Evolutionary conservation across 2,888 invertebrate species (phyloP).

Genomic region (Tyria jacobaeae): DNA sequence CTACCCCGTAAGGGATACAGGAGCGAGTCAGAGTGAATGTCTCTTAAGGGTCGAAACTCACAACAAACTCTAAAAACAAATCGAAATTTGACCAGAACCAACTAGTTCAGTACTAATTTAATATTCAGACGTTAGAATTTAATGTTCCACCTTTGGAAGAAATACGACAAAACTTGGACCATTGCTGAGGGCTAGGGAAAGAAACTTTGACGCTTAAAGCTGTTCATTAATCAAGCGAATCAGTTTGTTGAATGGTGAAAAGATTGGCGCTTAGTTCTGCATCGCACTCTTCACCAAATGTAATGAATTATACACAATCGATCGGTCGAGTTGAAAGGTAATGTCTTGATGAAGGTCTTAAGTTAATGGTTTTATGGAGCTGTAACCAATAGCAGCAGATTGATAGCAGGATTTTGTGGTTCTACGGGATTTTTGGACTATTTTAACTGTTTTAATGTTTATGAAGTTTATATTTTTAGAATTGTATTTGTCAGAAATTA

Average conservation of each 20-base stretch:
- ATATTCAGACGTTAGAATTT: constrained; percentile 45
- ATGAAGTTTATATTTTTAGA: too few relatives aligned
- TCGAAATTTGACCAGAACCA: constrained; percentile 43
- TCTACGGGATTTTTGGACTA: too few relatives aligned
- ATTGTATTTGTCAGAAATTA: too few relatives aligned
- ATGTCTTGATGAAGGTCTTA: constrained; percentile 31
- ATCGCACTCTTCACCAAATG: constrained; percentile 28
- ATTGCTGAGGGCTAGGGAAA: constrained; percentile 31
- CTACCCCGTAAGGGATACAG: too few relatives aligned
- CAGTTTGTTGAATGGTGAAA: constrained; percentile 47
- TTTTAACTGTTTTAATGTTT: not conserved
- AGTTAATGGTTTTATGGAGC: constrained; percentile 18
- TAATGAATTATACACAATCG: constrained; percentile 46
- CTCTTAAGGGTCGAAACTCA: constrained; percentile 24
- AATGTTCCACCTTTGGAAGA: constrained; percentile 39
- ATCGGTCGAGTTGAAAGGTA: constrained; percentile 32
- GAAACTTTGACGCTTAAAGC: constrained; percentile 33
- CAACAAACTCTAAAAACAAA: too few relatives aligned
- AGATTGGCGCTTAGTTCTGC: constrained; percentile 47
- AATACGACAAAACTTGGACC: constrained; percentile 46
- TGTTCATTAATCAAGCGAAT: constrained; percentile 50
- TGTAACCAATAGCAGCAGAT: constrained; percentile 6
- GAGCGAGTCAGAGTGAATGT: too few relatives aligned
- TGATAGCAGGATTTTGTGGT: constrained; percentile 4
- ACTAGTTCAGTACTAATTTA: constrained; percentile 44